Conservation (phyloP, 1,140 invertebrate genomes). For the Drosophila saltans region DNA sequence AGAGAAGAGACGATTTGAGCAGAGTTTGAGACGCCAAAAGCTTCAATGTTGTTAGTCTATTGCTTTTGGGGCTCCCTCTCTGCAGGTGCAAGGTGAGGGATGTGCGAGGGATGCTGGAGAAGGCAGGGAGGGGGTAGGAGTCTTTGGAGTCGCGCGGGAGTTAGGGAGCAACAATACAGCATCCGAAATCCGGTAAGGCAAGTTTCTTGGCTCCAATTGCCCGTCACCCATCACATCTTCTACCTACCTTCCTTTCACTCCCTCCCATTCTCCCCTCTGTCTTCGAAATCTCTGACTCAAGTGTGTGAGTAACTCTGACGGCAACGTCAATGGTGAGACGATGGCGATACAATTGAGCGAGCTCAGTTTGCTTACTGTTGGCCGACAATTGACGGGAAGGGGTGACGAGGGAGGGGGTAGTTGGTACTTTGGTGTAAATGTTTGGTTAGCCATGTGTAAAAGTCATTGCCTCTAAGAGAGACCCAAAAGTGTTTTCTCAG, state of each 20-base stretch:
- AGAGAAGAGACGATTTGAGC: conserved; percentile 17
- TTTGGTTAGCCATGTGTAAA: conserved; percentile 76
- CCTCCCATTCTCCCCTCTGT: background rate
- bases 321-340: conserved; percentile 41
- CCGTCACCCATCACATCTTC: conserved; percentile 6
- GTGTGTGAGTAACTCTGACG: conserved; percentile 65
- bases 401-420: conserved; percentile 11
- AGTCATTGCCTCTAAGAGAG: conserved; percentile 70
- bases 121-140: too few relatives aligned
- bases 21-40: conserved; percentile 2
- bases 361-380: conserved; percentile 51
- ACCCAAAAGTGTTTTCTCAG: conserved; percentile 49
- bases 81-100: conserved; percentile 16
- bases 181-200: conserved; percentile 78
- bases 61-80: conserved; percentile 12
- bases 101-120: background rate
- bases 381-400: conserved; percentile 4
- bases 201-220: conserved; percentile 66
- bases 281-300: conserved; percentile 42
- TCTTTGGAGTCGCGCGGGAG: too few relatives aligned
- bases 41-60: conserved; percentile 41
- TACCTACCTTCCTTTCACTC: background rate
- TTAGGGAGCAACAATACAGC: conserved; percentile 52
- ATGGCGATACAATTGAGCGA: conserved; percentile 59
- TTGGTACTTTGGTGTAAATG: conserved; percentile 33